Base-by-base conservation (phyloP, 2,888 invertebrate genomes). In the Torymus texanus region DNA sequence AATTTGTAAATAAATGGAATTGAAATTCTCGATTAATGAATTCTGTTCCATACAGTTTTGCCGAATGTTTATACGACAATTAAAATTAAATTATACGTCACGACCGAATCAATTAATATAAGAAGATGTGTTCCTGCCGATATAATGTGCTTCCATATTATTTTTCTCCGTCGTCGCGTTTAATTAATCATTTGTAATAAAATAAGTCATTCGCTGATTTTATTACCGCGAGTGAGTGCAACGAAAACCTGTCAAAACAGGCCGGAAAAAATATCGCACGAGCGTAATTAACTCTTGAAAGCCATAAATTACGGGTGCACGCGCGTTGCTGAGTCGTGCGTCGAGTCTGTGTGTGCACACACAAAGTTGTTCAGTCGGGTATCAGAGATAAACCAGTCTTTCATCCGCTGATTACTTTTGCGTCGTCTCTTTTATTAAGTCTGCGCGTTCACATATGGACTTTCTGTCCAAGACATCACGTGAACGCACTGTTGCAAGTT, bases 401-500 rank as follows among this genome's bases (percentile, higher is more conserved):
- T 77, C 78, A 67, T 66, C 66, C 55, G 61, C 61, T 78, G 78
- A 77, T 78, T 78, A 78, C 78, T 65, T 72, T 72, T 51, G 53
- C 72, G 41, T 66, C 65, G 50, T 55, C 66, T 61, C 72, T 65
- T 72, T 78, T 66, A 61, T 78, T 78, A 75, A 67, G 16, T 29
- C 14, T 18, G 55, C 62, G 16, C 29, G 8, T 2, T 21, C 21
- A 21, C 21, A 21, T 21, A 21, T 2, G 21, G 21, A 21, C 41
- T 5, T 41, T 41, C 41, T 41, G 41, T 41, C 41, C 8, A 41
- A 8, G 41, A 41, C 8, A 41, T 5, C 41, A 41, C 21, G 21
- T 2, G 41, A 41, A 8, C 8, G 8, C 41, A 41, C 8, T 1
- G 10, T 8, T 3, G 18, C 58, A 51, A 76, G 56, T 63, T 63